phyloP scores from a whole-genome alignment of 2,888 invertebrate species.

The Nomada goodeniana region DNA sequence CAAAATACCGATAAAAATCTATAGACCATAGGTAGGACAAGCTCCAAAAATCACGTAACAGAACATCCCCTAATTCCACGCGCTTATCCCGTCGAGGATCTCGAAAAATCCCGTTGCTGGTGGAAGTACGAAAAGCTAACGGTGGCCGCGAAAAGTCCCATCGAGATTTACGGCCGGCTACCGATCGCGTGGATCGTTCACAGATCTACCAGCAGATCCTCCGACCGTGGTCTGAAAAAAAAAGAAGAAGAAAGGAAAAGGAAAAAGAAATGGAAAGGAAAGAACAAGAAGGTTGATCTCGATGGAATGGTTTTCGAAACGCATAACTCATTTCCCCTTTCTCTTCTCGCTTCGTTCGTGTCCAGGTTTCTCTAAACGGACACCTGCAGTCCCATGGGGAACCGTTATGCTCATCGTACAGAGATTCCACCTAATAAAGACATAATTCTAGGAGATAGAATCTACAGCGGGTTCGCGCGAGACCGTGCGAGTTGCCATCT shows the following conservation, averaged over 20 bases:
- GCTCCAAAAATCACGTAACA: constrained; percentile 25
- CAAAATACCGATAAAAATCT: not conserved
- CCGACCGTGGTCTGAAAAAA: too few species aligned
- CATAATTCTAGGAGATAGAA: constrained; percentile 80
- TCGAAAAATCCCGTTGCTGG: constrained; percentile 38
- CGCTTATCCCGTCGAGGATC: constrained; percentile 46
- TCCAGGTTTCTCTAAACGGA: constrained; percentile 39
- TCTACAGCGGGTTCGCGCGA: constrained; percentile 69
- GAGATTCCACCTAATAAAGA: constrained; percentile 80
- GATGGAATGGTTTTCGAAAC: constrained; percentile 37
- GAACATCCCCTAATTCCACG: constrained; percentile 58
- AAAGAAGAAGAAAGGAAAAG: too few species aligned
- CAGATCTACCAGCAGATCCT: constrained; percentile 7
- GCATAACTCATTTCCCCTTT: constrained; percentile 11
- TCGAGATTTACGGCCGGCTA: constrained; percentile 70
- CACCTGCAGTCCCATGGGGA: constrained; percentile 72
- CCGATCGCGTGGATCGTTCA: constrained; percentile 51
- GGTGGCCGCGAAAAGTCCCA: constrained; percentile 63
- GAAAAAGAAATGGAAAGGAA: too few species aligned
- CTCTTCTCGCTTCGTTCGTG: not conserved
- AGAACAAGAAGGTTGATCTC: constrained; percentile 52
- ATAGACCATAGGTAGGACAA: not conserved
- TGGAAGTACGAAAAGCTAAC: constrained; percentile 66
- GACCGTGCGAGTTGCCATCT: constrained; percentile 64
- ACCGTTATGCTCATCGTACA: constrained; percentile 79